phyloP scores from a whole-genome alignment of 2,888 invertebrate species.

The Lagria hirta region DNA sequence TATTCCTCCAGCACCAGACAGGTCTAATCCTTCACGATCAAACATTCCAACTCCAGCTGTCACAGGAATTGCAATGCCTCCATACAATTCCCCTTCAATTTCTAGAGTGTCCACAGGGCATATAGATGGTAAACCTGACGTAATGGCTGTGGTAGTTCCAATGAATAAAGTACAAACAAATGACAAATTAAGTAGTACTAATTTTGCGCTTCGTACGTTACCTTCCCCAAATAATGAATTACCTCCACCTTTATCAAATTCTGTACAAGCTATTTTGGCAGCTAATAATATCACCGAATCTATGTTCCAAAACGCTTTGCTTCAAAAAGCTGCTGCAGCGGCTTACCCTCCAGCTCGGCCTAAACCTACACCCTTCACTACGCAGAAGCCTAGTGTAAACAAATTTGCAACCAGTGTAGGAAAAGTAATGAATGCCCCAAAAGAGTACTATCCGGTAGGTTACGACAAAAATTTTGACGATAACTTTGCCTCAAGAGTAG shows the following conservation, averaged over 20 bases:
- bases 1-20: slow-evolving; percentile 65
- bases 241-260: slow-evolving; percentile 39
- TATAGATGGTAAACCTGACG: slow-evolving; percentile 29
- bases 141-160: slow-evolving; percentile 46
- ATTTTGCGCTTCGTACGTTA: slow-evolving; percentile 44
- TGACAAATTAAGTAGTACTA: slow-evolving; percentile 44
- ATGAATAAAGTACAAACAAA: slow-evolving; percentile 35
- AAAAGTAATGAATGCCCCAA: slow-evolving; percentile 86
- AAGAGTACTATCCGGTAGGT: slow-evolving; percentile 84
- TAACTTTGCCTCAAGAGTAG: slow-evolving; percentile 81
- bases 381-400: slow-evolving; percentile 51
- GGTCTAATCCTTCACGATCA: slow-evolving; percentile 48
- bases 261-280: slow-evolving; percentile 51
- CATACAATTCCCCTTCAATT: slow-evolving; percentile 60
- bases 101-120: slow-evolving; percentile 52
- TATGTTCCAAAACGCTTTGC: slow-evolving; percentile 74
- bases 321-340: slow-evolving; percentile 68
- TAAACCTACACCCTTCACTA: slow-evolving; percentile 50
- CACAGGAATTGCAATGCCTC: slow-evolving; percentile 55
- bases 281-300: slow-evolving; percentile 79
- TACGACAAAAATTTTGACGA: slow-evolving; percentile 90
- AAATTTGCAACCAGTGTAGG: slow-evolving; percentile 47
- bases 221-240: slow-evolving; percentile 40
- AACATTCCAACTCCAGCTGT: slow-evolving; percentile 51
- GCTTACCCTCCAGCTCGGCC: slow-evolving; percentile 54